phyloP scores from a whole-genome alignment of 1,140 invertebrate species.

The Calliphora vicina region DNA sequence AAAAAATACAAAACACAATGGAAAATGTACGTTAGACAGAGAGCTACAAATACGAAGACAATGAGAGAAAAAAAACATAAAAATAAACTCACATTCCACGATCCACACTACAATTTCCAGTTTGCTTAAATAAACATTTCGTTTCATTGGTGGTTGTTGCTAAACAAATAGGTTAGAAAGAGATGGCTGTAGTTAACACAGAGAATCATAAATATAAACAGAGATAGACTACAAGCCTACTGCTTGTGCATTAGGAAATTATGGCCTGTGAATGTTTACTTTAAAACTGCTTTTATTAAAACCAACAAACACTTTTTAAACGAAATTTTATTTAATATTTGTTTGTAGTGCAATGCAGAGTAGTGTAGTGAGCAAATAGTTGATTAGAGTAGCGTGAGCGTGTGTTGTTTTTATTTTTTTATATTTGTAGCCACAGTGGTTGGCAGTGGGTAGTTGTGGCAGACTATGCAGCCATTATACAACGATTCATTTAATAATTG shows the following conservation, averaged over 20 bases:
- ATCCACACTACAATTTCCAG: conserved; percentile 10
- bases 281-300: background rate
- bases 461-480: conserved; percentile 18
- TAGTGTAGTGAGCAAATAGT: too few relatives aligned
- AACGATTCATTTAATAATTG: conserved; percentile 35
- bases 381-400: too few relatives aligned
- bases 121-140: background rate
- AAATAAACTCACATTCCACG: conserved; percentile 15
- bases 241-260: background rate
- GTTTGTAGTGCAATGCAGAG: too few relatives aligned
- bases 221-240: background rate
- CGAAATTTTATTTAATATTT: too few relatives aligned
- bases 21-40: background rate
- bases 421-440: background rate
- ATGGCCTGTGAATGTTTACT: background rate
- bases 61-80: background rate
- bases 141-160: background rate
- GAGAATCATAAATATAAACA: background rate
- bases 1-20: background rate
- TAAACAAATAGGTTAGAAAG: background rate
- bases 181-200: background rate
- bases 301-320: background rate
- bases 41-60: background rate
- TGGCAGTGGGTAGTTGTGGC: background rate
- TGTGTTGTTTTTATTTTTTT: background rate